Percentiles rank a stretch among this genome's conserved stretches.
Evolutionary conservation across 2,113 vertebrate species (phyloP).

Genomic region (Diadophis punctatus): DNA sequence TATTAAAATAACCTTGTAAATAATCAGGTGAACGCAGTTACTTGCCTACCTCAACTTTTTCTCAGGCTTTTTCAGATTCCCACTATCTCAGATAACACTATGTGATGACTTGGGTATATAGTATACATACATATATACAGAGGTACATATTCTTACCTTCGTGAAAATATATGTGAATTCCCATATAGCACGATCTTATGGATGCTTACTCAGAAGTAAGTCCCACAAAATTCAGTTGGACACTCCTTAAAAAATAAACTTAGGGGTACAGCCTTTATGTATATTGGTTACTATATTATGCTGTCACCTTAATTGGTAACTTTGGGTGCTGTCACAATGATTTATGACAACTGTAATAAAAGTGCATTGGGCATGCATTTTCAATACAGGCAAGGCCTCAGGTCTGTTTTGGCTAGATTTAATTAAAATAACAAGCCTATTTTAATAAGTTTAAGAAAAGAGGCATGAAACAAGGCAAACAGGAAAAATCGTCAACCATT

Average conservation of each 20-base stretch:
- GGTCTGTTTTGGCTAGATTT: not conserved
- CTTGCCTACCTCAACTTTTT: not conserved
- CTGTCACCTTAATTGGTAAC: conserved; percentile 2
- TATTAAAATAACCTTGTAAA: not conserved
- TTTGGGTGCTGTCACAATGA: conserved; percentile 7
- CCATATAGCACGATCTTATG: not conserved
- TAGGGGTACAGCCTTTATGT: not conserved
- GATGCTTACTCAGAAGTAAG: not conserved
- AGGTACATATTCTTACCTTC: no score
- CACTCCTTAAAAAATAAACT: not conserved
- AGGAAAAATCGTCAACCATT: not conserved
- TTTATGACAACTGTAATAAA: not conserved
- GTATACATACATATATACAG: not conserved
- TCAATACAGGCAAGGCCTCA: not conserved
- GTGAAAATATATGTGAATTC: not conserved
- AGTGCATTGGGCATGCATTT: not conserved
- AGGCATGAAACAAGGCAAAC: not conserved
- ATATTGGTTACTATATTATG: not conserved
- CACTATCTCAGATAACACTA: not conserved
- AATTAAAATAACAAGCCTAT: not conserved
- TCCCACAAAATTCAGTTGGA: not conserved
- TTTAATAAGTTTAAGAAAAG: not conserved
- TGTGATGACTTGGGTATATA: not conserved
- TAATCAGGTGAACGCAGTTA: not conserved
- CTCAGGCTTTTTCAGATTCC: not conserved